Base-by-base conservation (phyloP, 2,888 invertebrate genomes). In the Archips crataeganus region DNA sequence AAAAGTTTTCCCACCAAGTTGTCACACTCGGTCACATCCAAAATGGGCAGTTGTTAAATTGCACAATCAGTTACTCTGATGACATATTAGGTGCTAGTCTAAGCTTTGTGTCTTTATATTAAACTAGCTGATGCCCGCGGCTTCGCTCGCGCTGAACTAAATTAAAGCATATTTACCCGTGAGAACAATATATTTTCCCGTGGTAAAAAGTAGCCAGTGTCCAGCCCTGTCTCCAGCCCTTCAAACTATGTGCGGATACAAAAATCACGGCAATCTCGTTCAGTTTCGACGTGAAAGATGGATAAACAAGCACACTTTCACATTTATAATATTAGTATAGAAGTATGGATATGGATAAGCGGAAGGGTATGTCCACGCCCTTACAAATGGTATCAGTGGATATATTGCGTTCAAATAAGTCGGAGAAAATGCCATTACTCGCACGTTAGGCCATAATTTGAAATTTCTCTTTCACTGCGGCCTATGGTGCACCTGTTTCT, bases 361-460 rank as follows among this genome's bases (percentile, higher is more conserved):
- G 23, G 2, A 15, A 15, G 6, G 2, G 36, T 64, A 47, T 63
- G 69, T 64, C 10, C 51, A 3, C 65, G 63, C 63, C 69, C 51
- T 70, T 49, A 65, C 42, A 65, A 69, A 65, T 34, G 64, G 34
- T 74, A 74, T 65, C 69, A 74, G 49, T 45, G 39, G 6, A 51
- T 32, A 67, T 67, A 73, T 64, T 5, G 10, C n/a, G 49, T 64
- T 59, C 69, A 74, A 74, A 74, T 74, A 70, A 74, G 60, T 65
- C 54, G 60, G 74, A 74, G 69, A 74, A 70, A 74, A 74, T 74
- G 45, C 59, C 60, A 61, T 70, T 74, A 74, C 69, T 32, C 67
- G 69, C 64, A 59, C 51, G 45, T 60, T 54, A 59, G 73, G 59
- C 57, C 63, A 51, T 60, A 61, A 63, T 66, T 57, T 71, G 49